phyloP scores from a whole-genome alignment of 2,113 vertebrate species.

The Thalassoma bifasciatum region DNA sequence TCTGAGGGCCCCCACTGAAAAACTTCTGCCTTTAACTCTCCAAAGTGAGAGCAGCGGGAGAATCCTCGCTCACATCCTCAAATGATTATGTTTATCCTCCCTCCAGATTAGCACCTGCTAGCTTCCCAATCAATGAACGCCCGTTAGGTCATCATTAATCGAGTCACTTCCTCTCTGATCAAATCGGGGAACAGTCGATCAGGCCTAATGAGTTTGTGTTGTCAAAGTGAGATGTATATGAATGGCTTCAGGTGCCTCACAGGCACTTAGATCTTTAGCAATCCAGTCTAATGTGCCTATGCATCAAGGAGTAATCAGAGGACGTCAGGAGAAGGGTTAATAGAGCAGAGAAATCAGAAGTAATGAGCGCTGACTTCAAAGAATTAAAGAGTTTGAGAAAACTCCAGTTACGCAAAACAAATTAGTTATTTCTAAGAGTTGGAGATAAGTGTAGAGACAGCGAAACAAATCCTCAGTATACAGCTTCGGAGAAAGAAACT shows the following conservation, averaged over 20 bases:
- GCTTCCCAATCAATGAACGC: slow-evolving; percentile 58
- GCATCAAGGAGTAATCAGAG: slow-evolving; percentile 68
- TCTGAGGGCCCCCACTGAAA: slow-evolving; percentile 27
- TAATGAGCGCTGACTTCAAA: slow-evolving; percentile 24
- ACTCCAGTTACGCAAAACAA: slow-evolving; percentile 8
- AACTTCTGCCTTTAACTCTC: slow-evolving; percentile 33
- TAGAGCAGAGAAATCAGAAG: slow-evolving; percentile 71
- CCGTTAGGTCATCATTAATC: slow-evolving; percentile 63
- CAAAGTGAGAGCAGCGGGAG: slow-evolving; percentile 18
- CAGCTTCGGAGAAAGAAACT: too few species aligned
- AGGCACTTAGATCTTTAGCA: slow-evolving; percentile 26
- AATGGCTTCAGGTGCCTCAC: slow-evolving; percentile 52
- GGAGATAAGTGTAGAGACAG: not conserved
- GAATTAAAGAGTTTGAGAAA: slow-evolving; percentile 34
- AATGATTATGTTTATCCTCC: slow-evolving; percentile 52
- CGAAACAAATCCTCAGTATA: too few species aligned
- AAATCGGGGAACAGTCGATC: slow-evolving; percentile 59
- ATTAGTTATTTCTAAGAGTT: slow-evolving; percentile 1
- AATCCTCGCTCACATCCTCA: slow-evolving; percentile 26
- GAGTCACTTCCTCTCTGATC: slow-evolving; percentile 57
- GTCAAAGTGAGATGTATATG: slow-evolving; percentile 63
- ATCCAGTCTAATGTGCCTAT: slow-evolving; percentile 69
- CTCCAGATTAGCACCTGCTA: slow-evolving; percentile 47
- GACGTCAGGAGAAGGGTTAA: slow-evolving; percentile 64
- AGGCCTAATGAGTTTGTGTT: slow-evolving; percentile 66